Conservation (phyloP, 2,888 invertebrate species). For the Synergus laeviventris region DNA sequence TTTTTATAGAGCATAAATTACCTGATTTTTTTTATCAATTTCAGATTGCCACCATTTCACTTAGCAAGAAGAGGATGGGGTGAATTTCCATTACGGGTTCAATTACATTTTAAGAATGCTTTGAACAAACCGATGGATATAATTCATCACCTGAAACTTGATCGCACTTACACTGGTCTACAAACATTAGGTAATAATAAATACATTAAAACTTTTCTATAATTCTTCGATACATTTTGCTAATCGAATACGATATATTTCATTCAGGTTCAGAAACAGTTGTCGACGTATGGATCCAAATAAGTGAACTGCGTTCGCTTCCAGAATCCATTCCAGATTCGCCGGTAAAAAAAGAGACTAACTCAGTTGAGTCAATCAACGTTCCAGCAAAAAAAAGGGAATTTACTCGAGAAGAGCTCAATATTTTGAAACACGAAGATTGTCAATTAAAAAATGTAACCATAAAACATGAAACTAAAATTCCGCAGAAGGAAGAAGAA, state of each 20-base stretch:
- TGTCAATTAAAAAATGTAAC: not conserved
- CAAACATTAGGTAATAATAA: constrained; percentile 84
- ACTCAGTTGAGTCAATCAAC: constrained; percentile 3
- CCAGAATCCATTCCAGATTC: constrained; percentile 23
- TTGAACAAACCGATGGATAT: constrained; percentile 88
- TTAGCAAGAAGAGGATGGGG: constrained; percentile 93
- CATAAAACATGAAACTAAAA: constrained; percentile 4
- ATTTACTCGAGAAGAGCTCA: not conserved
- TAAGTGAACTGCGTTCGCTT: constrained; percentile 33
- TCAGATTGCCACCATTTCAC: constrained; percentile 88
- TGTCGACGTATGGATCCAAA: constrained; percentile 82
- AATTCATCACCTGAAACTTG: constrained; percentile 88
- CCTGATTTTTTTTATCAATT: constrained; percentile 56
- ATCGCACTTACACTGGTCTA: constrained; percentile 88
- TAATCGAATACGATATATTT: constrained; percentile 2
- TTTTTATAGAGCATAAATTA: not conserved
- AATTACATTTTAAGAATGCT: constrained; percentile 85
- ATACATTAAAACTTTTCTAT: not conserved
- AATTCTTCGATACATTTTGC: not conserved
- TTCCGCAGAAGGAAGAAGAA: not conserved
- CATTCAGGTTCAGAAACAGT: constrained; percentile 87
- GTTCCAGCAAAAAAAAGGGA: not conserved
- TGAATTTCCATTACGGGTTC: constrained; percentile 90
- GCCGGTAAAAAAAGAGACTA: constrained; percentile 36
- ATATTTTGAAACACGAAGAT: not conserved